These are phyloP conservation scores for Cepaea nemoralis DNA, from an alignment of 1,140 invertebrate genomes.

Conservation along the genomic window DNA sequence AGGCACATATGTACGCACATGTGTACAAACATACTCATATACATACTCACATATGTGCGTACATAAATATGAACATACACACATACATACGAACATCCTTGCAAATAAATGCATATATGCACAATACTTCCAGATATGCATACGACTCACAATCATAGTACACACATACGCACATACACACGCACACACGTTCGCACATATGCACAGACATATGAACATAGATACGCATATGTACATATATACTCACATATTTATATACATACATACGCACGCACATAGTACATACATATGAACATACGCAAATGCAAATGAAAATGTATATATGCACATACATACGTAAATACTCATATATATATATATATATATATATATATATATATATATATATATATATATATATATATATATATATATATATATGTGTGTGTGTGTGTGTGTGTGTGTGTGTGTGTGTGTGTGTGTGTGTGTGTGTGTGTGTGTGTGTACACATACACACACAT, in stretches of 20 bases:
- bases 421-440: not conserved
- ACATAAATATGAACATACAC: not conserved
- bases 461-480: constrained; percentile 12
- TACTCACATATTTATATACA: too few species aligned
- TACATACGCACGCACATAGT: too few species aligned
- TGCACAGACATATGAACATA: too few species aligned
- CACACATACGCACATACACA: constrained; percentile 12
- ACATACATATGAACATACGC: too few species aligned
- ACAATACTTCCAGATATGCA: not conserved
- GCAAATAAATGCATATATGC: not conserved
- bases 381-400: constrained; percentile 12
- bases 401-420: constrained; percentile 12
- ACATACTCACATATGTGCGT: too few species aligned
- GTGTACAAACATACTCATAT: too few species aligned
- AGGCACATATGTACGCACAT: too few species aligned
- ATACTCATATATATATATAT: constrained; percentile 8
- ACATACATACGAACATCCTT: not conserved
- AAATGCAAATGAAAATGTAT: not conserved
- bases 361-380: constrained; percentile 12
- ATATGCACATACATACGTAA: constrained; percentile 6
- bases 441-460: constrained; percentile 12
- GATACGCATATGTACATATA: too few species aligned
- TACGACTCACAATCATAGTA: not conserved
- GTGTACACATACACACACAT: constrained; percentile 12
- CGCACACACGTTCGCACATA: too few species aligned